A percentile compares a stretch with the other conserved stretches of the same genome.
Conservation (phyloP, 1,140 invertebrate species). For the Andricus grossulariae region DNA sequence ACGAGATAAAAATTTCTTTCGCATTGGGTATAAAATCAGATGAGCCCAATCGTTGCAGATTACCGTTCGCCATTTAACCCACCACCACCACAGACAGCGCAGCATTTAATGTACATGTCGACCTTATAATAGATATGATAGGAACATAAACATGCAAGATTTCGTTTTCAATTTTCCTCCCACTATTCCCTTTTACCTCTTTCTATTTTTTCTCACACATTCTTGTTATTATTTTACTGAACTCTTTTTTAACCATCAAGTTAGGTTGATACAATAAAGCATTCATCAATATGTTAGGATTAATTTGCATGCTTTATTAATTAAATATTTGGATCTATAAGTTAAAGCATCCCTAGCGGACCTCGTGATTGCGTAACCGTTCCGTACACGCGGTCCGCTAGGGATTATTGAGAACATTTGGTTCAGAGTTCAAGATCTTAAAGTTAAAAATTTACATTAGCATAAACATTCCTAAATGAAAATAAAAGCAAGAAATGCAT, state of each 20-base stretch:
- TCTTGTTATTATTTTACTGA: neutral
- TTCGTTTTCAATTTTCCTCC: conserved; percentile 40
- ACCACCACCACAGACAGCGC: conserved; percentile 65
- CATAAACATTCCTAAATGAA: too few species aligned
- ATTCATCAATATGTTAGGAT: neutral
- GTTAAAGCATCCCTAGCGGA: too few species aligned
- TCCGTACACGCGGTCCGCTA: too few species aligned
- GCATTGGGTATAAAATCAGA: conserved; percentile 15
- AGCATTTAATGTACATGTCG: conserved; percentile 49
- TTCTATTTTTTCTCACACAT: conserved; percentile 1
- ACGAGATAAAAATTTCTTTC: conserved; percentile 34
- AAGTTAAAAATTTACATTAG: too few species aligned
- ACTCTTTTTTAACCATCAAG: neutral
- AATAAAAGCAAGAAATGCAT: too few species aligned
- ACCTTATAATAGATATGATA: conserved; percentile 47
- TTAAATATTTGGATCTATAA: too few species aligned
- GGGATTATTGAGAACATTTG: too few species aligned
- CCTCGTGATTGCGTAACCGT: too few species aligned
- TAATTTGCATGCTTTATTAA: too few species aligned
- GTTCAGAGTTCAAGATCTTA: too few species aligned
- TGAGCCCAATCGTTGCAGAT: conserved; percentile 47
- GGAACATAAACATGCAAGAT: conserved; percentile 52
- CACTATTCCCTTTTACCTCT: conserved; percentile 18
- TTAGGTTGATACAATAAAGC: neutral
- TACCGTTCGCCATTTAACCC: conserved; percentile 50